These are phyloP conservation scores for Cephus rjabovi DNA, from an alignment of 2,888 invertebrate genomes.

Conservation along the genomic window DNA sequence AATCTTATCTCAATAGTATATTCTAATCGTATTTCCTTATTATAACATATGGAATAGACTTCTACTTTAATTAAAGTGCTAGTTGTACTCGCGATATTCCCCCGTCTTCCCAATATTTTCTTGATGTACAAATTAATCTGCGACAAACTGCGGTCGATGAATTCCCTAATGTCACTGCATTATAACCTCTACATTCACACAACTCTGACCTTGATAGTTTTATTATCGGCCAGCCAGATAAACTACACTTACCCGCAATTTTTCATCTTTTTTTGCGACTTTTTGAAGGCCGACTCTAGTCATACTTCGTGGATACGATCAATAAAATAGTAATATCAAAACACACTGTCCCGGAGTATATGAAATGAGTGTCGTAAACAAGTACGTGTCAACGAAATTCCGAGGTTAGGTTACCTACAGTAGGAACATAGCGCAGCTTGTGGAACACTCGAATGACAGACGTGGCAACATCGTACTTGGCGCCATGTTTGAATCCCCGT, in stretches of 20 bases:
- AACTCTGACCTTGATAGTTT: neutral
- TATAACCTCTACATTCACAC: neutral
- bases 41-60: neutral
- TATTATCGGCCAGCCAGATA: neutral
- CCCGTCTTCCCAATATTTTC: neutral
- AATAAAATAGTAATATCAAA: neutral
- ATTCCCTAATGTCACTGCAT: neutral
- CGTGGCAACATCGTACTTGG: slow-evolving; percentile 24
- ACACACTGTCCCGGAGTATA: neutral
- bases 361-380: neutral
- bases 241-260: neutral
- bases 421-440: neutral
- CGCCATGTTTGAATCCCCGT: slow-evolving; percentile 26
- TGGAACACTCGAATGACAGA: neutral
- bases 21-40: neutral
- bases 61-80: neutral
- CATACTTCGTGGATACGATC: neutral
- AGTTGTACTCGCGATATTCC: neutral
- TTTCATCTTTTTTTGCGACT: neutral
- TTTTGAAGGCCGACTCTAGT: neutral
- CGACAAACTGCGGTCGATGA: neutral
- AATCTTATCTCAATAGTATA: neutral
- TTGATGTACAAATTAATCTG: neutral
- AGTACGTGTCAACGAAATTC: neutral
- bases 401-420: neutral